Conservation (phyloP, 2,888 invertebrate species). For the Eurytoma californica region DNA sequence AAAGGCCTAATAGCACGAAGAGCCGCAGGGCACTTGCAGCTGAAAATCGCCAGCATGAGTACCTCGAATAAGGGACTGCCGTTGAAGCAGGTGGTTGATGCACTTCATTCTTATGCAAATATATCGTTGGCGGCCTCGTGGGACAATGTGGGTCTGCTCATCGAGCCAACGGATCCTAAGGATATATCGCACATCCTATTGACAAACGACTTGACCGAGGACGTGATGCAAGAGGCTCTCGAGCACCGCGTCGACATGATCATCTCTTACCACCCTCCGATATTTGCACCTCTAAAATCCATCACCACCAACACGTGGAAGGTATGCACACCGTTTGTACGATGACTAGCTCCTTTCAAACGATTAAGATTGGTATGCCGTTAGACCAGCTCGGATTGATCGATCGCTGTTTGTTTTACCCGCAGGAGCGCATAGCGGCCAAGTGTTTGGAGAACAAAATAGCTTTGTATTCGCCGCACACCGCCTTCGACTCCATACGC, state of each 20-base stretch:
- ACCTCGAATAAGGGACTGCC: constrained; percentile 57
- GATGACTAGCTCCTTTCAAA: background rate
- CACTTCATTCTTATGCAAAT: constrained; percentile 84
- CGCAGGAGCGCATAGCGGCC: constrained; percentile 86
- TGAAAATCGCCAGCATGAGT: constrained; percentile 28
- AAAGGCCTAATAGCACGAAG: background rate
- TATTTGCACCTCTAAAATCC: constrained; percentile 89
- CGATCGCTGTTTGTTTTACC: constrained; percentile 12
- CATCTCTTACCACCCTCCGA: constrained; percentile 96
- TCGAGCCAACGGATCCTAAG: constrained; percentile 82
- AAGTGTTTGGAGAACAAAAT: constrained; percentile 89
- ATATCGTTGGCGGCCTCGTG: constrained; percentile 86
- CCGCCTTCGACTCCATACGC: constrained; percentile 88
- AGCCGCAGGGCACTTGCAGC: background rate
- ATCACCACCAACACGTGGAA: constrained; percentile 82
- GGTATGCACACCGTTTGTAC: constrained; percentile 74
- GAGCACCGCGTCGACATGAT: constrained; percentile 84
- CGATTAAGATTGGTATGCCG: background rate
- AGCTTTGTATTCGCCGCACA: constrained; percentile 95
- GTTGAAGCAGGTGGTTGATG: constrained; percentile 77
- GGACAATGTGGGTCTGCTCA: constrained; percentile 96
- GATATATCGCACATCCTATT: constrained; percentile 83
- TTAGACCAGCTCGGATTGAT: background rate
- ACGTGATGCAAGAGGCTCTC: constrained; percentile 89
- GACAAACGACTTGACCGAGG: constrained; percentile 95